Percentiles rank a stretch among this genome's conserved stretches.
Evolutionary conservation across 2,888 invertebrate species (phyloP).

Genomic region (Hartigia nigra): DNA sequence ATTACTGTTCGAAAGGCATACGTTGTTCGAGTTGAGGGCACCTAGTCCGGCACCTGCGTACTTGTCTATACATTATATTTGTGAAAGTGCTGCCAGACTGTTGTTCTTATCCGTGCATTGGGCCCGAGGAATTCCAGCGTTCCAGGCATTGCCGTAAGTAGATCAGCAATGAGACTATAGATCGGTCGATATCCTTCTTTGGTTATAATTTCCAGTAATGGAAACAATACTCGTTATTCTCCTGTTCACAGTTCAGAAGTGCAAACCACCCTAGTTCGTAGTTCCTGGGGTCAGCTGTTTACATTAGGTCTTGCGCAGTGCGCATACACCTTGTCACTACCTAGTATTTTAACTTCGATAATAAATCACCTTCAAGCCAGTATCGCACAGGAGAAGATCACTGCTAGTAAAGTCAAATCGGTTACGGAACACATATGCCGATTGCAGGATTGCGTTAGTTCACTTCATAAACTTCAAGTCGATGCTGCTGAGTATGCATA

Average conservation of each 20-base stretch:
- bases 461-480: slow-evolving; percentile 79
- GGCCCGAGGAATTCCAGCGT: slow-evolving; percentile 86
- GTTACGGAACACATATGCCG: slow-evolving; percentile 84
- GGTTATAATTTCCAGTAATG: neutral
- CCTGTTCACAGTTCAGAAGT: slow-evolving; percentile 76
- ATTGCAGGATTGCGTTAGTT: slow-evolving; percentile 84
- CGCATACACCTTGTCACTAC: slow-evolving; percentile 80
- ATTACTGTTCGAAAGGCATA: slow-evolving; percentile 76
- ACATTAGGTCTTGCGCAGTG: slow-evolving; percentile 91
- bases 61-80: slow-evolving; percentile 92
- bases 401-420: slow-evolving; percentile 79
- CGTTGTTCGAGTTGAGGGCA: slow-evolving; percentile 81
- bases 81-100: slow-evolving; percentile 93
- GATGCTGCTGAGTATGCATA: slow-evolving; percentile 90
- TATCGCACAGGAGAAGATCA: slow-evolving; percentile 80
- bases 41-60: slow-evolving; percentile 86
- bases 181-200: neutral
- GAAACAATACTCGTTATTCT: slow-evolving; percentile 3
- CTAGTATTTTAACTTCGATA: slow-evolving; percentile 85
- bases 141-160: slow-evolving; percentile 80
- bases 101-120: slow-evolving; percentile 92
- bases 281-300: slow-evolving; percentile 94
- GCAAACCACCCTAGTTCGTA: slow-evolving; percentile 85
- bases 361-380: slow-evolving; percentile 83
- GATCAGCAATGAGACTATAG: neutral